Percentiles rank a stretch among this genome's conserved stretches.
Conservation (phyloP, 2,113 vertebrate species). For the Eira barbara region DNA sequence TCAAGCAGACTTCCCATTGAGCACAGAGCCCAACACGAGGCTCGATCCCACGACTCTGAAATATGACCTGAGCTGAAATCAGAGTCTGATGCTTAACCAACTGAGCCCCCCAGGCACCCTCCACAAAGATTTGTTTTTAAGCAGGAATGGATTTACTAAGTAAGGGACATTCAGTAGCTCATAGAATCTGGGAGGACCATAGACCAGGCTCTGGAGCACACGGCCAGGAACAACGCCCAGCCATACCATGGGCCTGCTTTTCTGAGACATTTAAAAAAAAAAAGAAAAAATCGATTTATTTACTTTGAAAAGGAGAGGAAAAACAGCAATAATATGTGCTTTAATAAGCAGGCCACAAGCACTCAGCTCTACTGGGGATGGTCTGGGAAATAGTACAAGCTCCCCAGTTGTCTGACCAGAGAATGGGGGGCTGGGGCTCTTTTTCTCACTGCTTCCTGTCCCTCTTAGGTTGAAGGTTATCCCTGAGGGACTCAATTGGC, state of each 20-base stretch:
- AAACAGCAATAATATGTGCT: background rate
- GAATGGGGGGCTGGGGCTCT: background rate
- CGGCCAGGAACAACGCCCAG: background rate
- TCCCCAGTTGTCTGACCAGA: background rate
- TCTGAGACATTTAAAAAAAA: background rate
- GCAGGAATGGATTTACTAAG: background rate
- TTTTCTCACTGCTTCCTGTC: background rate
- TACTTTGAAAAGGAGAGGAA: background rate
- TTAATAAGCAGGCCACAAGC: background rate
- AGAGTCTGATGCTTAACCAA: background rate
- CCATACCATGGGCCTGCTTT: background rate
- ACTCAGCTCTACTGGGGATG: background rate
- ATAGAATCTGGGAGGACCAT: background rate
- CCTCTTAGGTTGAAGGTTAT: background rate
- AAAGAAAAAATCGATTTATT: background rate
- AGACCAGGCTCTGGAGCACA: background rate
- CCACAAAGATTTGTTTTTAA: background rate
- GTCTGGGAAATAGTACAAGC: background rate
- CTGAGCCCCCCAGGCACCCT: background rate
- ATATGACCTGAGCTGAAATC: background rate
- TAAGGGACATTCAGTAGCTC: background rate
- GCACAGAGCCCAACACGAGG: background rate
- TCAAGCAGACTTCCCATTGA: background rate
- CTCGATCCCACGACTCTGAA: fast-evolving
- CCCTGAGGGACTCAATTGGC: background rate